Percentiles rank a stretch among this genome's conserved stretches.
Conservation (phyloP, 2,888 invertebrate species). For the Spicauda simplicius region DNA sequence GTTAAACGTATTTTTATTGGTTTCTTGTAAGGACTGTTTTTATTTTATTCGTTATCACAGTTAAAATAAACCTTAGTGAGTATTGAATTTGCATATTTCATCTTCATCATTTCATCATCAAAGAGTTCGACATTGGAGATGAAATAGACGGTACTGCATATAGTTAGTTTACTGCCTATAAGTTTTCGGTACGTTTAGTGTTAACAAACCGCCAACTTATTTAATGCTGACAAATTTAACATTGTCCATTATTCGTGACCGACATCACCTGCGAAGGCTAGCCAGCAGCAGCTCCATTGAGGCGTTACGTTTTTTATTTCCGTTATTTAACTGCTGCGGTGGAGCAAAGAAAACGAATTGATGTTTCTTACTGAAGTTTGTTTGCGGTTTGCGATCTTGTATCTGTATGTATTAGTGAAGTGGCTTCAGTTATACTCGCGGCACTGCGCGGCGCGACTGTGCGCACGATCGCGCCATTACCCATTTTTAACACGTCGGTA, state of each 20-base stretch:
- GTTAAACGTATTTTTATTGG: too few relatives aligned
- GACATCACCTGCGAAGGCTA: constrained; percentile 26
- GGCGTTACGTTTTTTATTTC: constrained; percentile 33
- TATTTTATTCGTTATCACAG: too few relatives aligned
- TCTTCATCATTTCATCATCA: too few relatives aligned
- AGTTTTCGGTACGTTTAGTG: too few relatives aligned
- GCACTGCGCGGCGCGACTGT: constrained; percentile 60
- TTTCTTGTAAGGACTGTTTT: too few relatives aligned
- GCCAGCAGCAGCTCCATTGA: constrained; percentile 25
- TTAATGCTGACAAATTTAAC: constrained; percentile 5
- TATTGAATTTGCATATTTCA: too few relatives aligned
- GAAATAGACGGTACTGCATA: too few relatives aligned
- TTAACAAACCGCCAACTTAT: too few relatives aligned
- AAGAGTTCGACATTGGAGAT: too few relatives aligned
- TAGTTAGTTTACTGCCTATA: too few relatives aligned
- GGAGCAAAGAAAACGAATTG: constrained; percentile 42
- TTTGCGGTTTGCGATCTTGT: constrained; percentile 62
- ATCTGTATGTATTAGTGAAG: constrained; percentile 52
- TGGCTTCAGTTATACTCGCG: constrained; percentile 63
- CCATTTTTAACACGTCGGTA: constrained; percentile 20
- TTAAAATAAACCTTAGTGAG: too few relatives aligned
- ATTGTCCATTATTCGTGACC: constrained; percentile 13
- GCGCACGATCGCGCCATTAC: constrained; percentile 33
- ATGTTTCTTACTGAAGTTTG: constrained; percentile 62
- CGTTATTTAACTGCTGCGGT: constrained; percentile 24